Evolutionary conservation across 2,888 invertebrate genomes (phyloP), one percentile per base, ranked within the genome.

Genomic region (Drosophila conformis): DNA sequence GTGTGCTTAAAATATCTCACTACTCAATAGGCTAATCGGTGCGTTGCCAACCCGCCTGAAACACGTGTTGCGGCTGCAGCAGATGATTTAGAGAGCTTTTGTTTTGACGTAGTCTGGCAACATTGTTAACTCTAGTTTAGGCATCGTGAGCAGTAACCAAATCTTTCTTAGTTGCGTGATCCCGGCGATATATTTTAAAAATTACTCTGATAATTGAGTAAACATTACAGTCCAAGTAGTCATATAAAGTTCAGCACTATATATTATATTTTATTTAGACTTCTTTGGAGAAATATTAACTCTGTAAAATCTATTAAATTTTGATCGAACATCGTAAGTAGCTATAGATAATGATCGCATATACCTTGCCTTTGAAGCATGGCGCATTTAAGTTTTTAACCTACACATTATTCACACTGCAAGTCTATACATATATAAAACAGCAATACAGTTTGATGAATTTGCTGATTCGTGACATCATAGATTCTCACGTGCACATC

Each of bases 1-100:
- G 15, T 38, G 46, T 15, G 13, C 13, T 25, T 13, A 4, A 67
- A 35, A 27, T 42, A 35, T 7, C 2, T n/a, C 42, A 54, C 21
- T 31, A 56, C 53, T 15, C 25, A 25, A 36, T 36, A 53, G 21
- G 2, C 13, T 27, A 51, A 11, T 42, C 7, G 5, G 8, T 38
- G 40, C n/a, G 61, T 51, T 78, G 65, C 80, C 77, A 76, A 58
- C 48, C 8, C 13, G 29, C 10, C 36, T 40, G 29, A 66, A 57
- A 58, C 77, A 77, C 80, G 77, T 78, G 80, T 62, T 63, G 59
- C 64, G 48, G 49, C 31, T 36, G 33, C 8, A 58, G 62, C 76
- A 80, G 71, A 71, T 78, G 76, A 5, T 53, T 48, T 48, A 4
- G 3, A 15, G 38, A 58, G 38, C 49, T 65, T 68, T 56, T 64